Conservation (phyloP, 2,797 vertebrate genomes). For the Sebastes ruberrimus region DNA sequence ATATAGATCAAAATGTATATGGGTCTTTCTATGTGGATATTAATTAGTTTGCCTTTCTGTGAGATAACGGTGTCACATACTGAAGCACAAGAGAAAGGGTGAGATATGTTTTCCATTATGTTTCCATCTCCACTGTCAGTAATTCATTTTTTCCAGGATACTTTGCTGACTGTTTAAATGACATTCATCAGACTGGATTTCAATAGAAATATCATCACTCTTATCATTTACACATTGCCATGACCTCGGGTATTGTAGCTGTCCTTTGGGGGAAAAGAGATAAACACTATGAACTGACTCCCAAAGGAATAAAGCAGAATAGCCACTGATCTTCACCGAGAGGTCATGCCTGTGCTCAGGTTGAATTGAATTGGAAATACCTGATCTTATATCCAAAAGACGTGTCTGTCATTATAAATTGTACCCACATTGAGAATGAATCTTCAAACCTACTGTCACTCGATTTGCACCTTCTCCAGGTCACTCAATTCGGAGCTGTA, state of each 20-base stretch:
- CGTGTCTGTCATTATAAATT: not conserved
- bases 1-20: not conserved
- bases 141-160: not conserved
- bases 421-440: not conserved
- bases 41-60: not conserved
- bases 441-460: not conserved
- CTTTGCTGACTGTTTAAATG: slow-evolving; percentile 1
- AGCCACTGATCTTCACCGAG: not conserved
- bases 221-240: slow-evolving; percentile 11
- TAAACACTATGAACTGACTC: slow-evolving; percentile 26
- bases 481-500: not conserved
- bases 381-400: not conserved
- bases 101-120: not conserved
- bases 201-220: slow-evolving; percentile 1
- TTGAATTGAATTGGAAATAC: not conserved
- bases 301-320: not conserved
- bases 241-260: not conserved
- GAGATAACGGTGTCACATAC: not conserved
- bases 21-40: not conserved
- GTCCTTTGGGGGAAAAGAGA: slow-evolving; percentile 26
- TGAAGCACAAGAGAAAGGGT: not conserved
- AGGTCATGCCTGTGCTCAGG: not conserved
- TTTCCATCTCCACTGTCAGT: not conserved
- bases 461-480: not conserved
- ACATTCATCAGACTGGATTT: slow-evolving; percentile 12